Conservation (phyloP, 2,797 vertebrate species). For the Hippopotamyrus pictus region DNA sequence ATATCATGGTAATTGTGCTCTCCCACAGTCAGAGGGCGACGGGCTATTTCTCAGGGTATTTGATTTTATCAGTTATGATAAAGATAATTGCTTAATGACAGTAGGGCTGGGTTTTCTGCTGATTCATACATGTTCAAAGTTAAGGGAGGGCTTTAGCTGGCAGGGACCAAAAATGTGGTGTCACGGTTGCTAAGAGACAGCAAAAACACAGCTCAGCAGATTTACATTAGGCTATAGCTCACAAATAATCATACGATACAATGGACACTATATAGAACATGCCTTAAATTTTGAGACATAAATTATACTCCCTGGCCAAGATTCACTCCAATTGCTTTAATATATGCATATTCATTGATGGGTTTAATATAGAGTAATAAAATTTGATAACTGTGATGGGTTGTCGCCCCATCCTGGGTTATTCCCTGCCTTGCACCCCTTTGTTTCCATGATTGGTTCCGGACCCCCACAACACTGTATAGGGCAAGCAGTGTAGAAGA, state of each 20-base stretch:
- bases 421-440: neutral
- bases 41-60: neutral
- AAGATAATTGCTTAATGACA: constrained; percentile 3
- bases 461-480: neutral
- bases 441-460: neutral
- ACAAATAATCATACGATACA: neutral
- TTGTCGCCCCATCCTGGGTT: neutral
- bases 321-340: neutral
- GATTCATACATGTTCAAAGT: neutral
- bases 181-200: neutral
- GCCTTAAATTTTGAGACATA: neutral
- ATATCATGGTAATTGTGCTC: neutral
- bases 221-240: neutral
- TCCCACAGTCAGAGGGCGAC: neutral
- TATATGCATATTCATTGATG: too few relatives aligned
- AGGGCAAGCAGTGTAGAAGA: neutral
- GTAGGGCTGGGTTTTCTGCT: neutral
- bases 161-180: neutral
- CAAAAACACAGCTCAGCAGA: neutral
- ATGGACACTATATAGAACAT: neutral
- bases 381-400: neutral
- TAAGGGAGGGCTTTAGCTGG: neutral
- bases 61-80: constrained; percentile 4
- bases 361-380: neutral
- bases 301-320: neutral